Evolutionary conservation across 2,888 invertebrate genomes (phyloP), one percentile per base, ranked within the genome.

Genomic region (Latrodectus hesperus): DNA sequence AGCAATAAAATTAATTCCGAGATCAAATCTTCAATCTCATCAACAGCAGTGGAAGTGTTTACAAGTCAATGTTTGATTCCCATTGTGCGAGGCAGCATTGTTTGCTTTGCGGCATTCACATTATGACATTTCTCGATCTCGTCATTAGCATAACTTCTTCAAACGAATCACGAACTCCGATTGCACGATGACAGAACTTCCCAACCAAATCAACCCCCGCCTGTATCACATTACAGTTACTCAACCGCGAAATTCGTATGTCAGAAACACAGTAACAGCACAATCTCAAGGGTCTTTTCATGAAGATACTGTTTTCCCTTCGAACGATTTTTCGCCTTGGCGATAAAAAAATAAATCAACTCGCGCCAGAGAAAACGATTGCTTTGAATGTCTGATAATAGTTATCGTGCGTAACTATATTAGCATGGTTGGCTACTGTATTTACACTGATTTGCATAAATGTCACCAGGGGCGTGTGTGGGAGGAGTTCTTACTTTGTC

Each of bases 321-420:
- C 49, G 17, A 72, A 12, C 16, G 10, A 22, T 16, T 49, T 52
- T 60, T n/a, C 17, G 51, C 38, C 73, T 52, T n/a, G 1, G 53
- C 17, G 52, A 70, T 64, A 64, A 64, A 65, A 53, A 26, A 0
- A 3, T 17, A 77, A 38, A 68, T 22, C 38, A 55, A 79, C 38
- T 60, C 38, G 38, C 38, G 53, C 26, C 17, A 49, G 60, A 79
- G 38, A 60, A 79, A 22, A 26, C 52, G 68, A 26, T 65, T 49
- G 11, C 71, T 38, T 55, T 72, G 72, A 11, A 51, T n/a, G n/a
- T 51, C 16, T 87, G 76, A 87, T 87, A 87, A 81, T 87, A 81
- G 86, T 87, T 87, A 87, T 87, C 76, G 74, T 74, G 72, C 81
- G 52, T 87, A 81, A 86, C 86, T 86, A 87, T 87, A 73, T 84